A percentile compares a stretch with the other conserved stretches of the same genome.
Conservation (phyloP, 2,888 invertebrate genomes). For the Dolomedes plantarius region DNA sequence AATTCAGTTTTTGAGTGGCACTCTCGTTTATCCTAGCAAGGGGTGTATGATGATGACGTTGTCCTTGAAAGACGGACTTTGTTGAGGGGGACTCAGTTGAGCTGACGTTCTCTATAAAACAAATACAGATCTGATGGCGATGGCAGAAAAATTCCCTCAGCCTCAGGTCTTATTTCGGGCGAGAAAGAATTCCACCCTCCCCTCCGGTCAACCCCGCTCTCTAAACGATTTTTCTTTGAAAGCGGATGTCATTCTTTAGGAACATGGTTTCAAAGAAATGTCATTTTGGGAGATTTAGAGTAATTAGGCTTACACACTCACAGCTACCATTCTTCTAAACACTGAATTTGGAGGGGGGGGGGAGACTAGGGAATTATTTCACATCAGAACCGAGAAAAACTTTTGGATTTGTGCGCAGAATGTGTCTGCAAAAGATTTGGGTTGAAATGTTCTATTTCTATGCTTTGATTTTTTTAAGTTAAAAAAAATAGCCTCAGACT, state of each 20-base stretch:
- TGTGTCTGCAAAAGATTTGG: no score
- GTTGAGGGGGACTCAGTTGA: background rate
- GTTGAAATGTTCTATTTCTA: no score
- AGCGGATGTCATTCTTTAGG: background rate
- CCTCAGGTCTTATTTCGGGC: background rate
- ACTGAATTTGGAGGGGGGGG: no score
- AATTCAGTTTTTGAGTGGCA: conserved; percentile 20
- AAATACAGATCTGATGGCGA: background rate
- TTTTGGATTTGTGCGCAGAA: no score
- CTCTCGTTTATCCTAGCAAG: conserved; percentile 3
- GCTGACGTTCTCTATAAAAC: background rate
- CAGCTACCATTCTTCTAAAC: background rate
- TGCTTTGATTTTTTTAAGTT: no score
- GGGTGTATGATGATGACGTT: background rate
- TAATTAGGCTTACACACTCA: conserved; percentile 1
- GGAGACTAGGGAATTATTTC: no score
- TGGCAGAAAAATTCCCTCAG: background rate
- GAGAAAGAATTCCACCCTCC: background rate
- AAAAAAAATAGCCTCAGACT: no score
- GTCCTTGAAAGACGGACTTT: conserved; percentile 26
- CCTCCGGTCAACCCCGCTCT: background rate
- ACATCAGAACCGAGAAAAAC: no score
- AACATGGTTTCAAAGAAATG: background rate
- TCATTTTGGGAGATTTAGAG: conserved; percentile 1
- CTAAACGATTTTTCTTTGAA: conserved; percentile 17